phyloP scores from a whole-genome alignment of 2,888 invertebrate genomes.

The Lasius platythorax region DNA sequence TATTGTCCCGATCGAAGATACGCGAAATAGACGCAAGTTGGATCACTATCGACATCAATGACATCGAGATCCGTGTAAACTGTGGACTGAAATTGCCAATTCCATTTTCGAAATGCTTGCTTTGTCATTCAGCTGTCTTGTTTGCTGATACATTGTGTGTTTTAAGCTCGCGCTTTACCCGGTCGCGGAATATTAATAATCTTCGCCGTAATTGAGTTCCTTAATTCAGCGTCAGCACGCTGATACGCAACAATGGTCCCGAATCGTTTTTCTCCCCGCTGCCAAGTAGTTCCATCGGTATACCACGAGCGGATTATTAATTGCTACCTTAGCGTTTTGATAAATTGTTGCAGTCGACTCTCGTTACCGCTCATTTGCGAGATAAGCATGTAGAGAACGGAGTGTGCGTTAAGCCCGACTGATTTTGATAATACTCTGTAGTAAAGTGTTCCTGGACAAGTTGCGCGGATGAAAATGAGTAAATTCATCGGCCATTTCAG shows the following conservation, averaged over 20 bases:
- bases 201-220: conserved; percentile 48
- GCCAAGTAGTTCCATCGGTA: conserved; percentile 51
- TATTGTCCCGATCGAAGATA: conserved; percentile 30
- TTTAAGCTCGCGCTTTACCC: conserved; percentile 29
- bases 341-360: conserved; percentile 52
- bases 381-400: conserved; percentile 28
- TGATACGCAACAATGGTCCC: conserved; percentile 49
- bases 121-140: conserved; percentile 23
- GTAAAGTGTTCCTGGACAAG: neutral
- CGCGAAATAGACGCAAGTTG: conserved; percentile 16
- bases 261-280: conserved; percentile 49
- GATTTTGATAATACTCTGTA: conserved; percentile 29
- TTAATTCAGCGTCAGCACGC: conserved; percentile 44
- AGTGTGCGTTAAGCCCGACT: conserved; percentile 17
- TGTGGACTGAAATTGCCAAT: conserved; percentile 17
- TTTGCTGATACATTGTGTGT: conserved; percentile 40
- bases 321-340: conserved; percentile 49
- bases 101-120: conserved; percentile 6
- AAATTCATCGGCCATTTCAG: neutral
- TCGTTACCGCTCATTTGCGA: conserved; percentile 54
- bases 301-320: conserved; percentile 52
- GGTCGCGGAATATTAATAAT: conserved; percentile 42
- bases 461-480: conserved; percentile 12
- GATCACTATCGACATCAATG: conserved; percentile 8
- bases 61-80: conserved; percentile 14